Conservation (phyloP, 2,113 vertebrate species). For the Emydocephalus ijimae region DNA sequence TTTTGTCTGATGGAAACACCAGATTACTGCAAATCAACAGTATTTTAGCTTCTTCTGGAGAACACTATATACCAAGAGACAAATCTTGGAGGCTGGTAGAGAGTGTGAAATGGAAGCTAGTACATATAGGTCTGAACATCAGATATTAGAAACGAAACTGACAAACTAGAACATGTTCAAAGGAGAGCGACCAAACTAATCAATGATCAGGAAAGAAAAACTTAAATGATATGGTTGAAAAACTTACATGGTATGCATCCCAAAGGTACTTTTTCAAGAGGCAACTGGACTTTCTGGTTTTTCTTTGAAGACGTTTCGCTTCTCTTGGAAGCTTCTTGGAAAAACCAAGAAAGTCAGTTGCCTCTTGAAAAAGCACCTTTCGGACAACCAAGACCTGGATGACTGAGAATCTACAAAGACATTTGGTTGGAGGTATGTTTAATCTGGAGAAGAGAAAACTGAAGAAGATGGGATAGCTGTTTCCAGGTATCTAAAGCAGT, state of each 20-base stretch:
- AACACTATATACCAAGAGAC: background rate
- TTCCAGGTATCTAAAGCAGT: background rate
- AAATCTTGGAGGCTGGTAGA: background rate
- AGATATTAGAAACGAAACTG: background rate
- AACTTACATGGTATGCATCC: no score
- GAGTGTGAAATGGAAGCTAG: background rate
- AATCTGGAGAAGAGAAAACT: background rate
- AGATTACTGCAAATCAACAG: background rate
- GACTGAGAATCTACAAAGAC: no score
- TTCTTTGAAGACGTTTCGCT: no score
- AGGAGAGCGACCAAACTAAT: background rate
- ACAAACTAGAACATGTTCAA: background rate
- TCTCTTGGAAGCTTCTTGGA: no score
- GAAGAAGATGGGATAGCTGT: background rate
- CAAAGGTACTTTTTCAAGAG: no score
- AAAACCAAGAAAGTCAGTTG: no score
- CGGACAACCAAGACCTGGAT: no score
- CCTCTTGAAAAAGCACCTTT: no score
- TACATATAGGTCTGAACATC: background rate
- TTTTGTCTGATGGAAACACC: background rate
- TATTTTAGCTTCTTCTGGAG: background rate
- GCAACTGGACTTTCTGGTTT: no score
- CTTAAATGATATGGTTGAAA: background rate
- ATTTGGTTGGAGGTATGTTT: background rate
- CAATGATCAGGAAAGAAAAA: background rate